A percentile compares a stretch with the other conserved stretches of the same genome.
Evolutionary conservation across 1,140 invertebrate species (phyloP).

Genomic region (Drosophila nigromelanica): DNA sequence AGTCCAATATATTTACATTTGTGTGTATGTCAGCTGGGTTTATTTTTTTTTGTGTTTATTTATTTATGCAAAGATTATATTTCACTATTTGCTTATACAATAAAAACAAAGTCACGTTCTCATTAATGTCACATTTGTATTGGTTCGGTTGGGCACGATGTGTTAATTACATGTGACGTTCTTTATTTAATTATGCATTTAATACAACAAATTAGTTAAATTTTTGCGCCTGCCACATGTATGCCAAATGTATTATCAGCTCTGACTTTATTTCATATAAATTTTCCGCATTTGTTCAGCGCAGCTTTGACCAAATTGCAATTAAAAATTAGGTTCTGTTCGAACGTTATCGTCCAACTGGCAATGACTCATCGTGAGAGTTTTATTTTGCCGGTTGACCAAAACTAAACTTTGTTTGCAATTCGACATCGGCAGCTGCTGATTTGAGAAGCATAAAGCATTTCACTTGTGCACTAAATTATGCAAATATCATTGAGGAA

Average conservation of each 20-base stretch:
- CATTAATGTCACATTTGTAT: constrained; percentile 47
- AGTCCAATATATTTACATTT: constrained; percentile 3
- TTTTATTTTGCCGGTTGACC: constrained; percentile 22
- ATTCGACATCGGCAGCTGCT: neutral
- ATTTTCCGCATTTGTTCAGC: constrained; percentile 50
- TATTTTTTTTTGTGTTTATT: constrained; percentile 7
- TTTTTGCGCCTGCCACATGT: constrained; percentile 49
- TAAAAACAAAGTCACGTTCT: constrained; percentile 77
- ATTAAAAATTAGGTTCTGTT: constrained; percentile 2
- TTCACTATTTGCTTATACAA: constrained; percentile 52
- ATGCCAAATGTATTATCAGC: constrained; percentile 45
- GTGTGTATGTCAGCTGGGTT: neutral
- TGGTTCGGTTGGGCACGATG: constrained; percentile 51
- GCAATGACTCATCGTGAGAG: constrained; percentile 45
- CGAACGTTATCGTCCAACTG: constrained; percentile 22
- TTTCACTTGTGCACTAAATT: constrained; percentile 15
- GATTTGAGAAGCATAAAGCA: constrained; percentile 9
- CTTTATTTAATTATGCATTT: constrained; percentile 65
- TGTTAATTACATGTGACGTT: constrained; percentile 71
- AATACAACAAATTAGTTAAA: constrained; percentile 66
- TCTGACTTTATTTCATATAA: constrained; percentile 26
- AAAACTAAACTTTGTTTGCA: constrained; percentile 2
- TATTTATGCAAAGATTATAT: constrained; percentile 7
- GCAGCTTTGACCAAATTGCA: neutral
- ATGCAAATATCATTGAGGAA: constrained; percentile 29